These are phyloP conservation scores for Rafetus swinhoei DNA, from an alignment of 2,113 vertebrate species.

Conservation along the genomic window DNA sequence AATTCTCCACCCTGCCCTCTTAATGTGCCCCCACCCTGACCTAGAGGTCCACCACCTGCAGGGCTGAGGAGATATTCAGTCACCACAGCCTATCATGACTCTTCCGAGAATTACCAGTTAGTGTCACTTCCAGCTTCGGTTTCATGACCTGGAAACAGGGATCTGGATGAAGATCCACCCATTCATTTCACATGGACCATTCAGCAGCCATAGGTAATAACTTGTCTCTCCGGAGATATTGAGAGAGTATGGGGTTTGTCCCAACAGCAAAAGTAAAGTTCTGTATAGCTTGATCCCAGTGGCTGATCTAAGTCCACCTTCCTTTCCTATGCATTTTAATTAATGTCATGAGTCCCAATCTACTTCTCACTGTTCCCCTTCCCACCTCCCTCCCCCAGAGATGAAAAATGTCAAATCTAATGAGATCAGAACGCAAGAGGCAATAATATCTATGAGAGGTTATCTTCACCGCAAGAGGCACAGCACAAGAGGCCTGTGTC, in stretches of 20 bases:
- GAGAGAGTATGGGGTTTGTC: neutral
- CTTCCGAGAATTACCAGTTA: accelerated
- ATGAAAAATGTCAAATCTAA: neutral
- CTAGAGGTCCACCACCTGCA: conserved; percentile 7
- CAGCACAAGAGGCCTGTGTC: neutral
- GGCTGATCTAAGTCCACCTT: neutral
- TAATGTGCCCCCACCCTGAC: conserved; percentile 45
- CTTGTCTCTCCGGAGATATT: neutral
- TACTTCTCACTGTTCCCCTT: neutral
- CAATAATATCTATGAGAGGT: neutral
- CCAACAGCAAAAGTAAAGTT: neutral
- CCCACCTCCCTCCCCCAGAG: neutral
- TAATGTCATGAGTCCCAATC: neutral
- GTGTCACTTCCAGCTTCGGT: neutral
- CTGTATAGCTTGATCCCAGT: neutral
- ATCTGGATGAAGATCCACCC: accelerated
- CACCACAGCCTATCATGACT: neutral
- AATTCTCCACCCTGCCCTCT: neutral
- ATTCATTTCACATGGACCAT: accelerated
- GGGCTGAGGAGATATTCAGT: neutral
- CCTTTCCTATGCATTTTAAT: neutral
- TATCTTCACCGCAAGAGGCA: neutral
- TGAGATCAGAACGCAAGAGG: neutral
- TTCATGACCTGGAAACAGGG: neutral
- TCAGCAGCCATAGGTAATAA: neutral